Base-by-base conservation (phyloP, 2,888 invertebrate species). In the Aphodius granarius region DNA sequence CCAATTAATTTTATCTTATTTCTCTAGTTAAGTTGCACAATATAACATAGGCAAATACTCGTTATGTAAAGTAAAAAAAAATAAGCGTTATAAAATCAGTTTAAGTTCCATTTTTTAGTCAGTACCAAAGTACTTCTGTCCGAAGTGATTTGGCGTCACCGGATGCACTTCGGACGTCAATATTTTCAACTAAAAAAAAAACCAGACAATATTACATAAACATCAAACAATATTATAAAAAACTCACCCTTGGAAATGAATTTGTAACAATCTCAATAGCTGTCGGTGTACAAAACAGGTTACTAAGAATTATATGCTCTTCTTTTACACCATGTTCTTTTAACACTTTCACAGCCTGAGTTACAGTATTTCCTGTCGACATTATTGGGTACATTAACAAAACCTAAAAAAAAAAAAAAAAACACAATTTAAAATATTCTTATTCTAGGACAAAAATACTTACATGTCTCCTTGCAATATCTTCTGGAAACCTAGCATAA, bases 351-450 rank as follows among this genome's bases (percentile, higher is more conserved):
- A 99, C 95, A 0, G 99, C 98, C 91, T 94, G 93, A 82, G 92
- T 93, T 5, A 99, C 97, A 68, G 99, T 99, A 86, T 98, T 98
- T 0, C 99, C 99, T 0, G 98, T 97, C 78, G 97, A 97, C 97
- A 99, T 97, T 75, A 99, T 99, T 9, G 99, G 99, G 88, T 99
- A 99, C 96, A 99, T 97, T 2, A 99, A 90, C 66, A 99, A 89
- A 64, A 99, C 97, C 86, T 86, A 73, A 3, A 83, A 82, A 75
- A 75, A 72, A 21, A 43, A 43, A 43, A 6, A 43, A 43, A 2
- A 43, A 0, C 13, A 43, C 1, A 43, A 63, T 63, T 13, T 13
- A 15, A 13, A 13, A 15, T 13, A 63, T 13, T 13, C n/a, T n/a
- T n/a, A n/a, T n/a, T n/a, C n/a, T n/a, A 43, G 13, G 6, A 43